Base-by-base conservation (phyloP, 2,113 vertebrate species). In the Anser brachyrhynchus region DNA sequence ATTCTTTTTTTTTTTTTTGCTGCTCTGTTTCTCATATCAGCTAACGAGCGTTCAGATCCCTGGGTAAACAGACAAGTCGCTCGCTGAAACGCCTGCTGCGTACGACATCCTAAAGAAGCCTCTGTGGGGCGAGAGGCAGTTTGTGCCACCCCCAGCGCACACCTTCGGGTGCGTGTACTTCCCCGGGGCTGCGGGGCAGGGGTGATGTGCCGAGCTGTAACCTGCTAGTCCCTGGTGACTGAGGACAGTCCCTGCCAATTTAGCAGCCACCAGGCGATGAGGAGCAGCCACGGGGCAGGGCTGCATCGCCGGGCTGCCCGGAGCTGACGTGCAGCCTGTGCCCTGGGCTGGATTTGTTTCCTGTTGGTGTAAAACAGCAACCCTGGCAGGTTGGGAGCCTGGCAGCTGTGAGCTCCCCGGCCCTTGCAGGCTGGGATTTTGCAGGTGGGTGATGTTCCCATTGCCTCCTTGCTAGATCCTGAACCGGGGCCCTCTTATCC, bases 251-350 rank as follows among this genome's bases (percentile, higher is more conserved):
- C 12, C 10, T 29, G 0, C 58, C 39, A 4, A 1, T 41, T 37
- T 49, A 67, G 39, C 78, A 72, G 71, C 28, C 43, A 9, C 5
- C 11, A 9, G 0, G 0, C 3, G 10, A 0, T 11, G 49, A 6
- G 31, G 2, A 31, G 59, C 23, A 9, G 35, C 14, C 59, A 26
- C 6, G 46, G 65, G 33, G 44, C 21, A 61, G 59, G 73, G 4
- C 35, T 13, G 35, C 23, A 17, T 55, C 15, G 9, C 20, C 3
- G 12, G 65, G 41, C n/a, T n/a, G 59, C 59, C n/a, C 11, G 7
- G n/a, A 67, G 41, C 26, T 51, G 28, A 1, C 0, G 1, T 25
- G 5, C 62, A 31, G 10, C 5, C 52, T 9, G 31, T 13, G 6
- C 46, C 21, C 11, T 29, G 11, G 28, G 59, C 46, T 52, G 35